phyloP scores from a whole-genome alignment of 2,797 vertebrate species.

The Aldrovandia affinis region DNA sequence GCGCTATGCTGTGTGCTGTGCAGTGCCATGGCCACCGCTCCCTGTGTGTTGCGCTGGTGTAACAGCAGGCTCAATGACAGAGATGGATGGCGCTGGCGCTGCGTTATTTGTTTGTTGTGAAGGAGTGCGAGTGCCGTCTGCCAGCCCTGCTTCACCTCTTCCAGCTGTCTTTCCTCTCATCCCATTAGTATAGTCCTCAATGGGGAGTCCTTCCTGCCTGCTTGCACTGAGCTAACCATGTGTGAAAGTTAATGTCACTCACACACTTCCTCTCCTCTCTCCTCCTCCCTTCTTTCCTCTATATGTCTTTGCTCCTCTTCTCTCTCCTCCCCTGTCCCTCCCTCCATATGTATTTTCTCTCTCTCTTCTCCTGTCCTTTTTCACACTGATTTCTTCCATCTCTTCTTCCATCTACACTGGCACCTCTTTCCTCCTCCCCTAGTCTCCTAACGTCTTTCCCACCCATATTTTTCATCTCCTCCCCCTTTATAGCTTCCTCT shows the following conservation, averaged over 20 bases:
- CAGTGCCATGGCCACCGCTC: not conserved
- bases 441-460: not conserved
- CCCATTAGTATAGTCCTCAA: not conserved
- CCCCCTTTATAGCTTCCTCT: conserved; percentile 2
- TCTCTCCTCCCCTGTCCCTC: not conserved
- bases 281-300: not conserved
- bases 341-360: not conserved
- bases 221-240: not conserved
- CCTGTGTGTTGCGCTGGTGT: not conserved
- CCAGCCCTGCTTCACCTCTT: conserved; percentile 31
- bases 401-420: not conserved
- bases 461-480: not conserved
- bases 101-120: conserved; percentile 48
- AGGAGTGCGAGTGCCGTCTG: conserved; percentile 35
- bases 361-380: not conserved
- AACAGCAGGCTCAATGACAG: conserved; percentile 30
- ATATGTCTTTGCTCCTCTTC: not conserved
- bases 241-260: conserved; percentile 18
- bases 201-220: conserved; percentile 16
- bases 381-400: not conserved
- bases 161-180: conserved; percentile 27
- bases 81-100: conserved; percentile 44
- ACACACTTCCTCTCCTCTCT: not conserved
- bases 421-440: not conserved
- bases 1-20: not conserved